A percentile compares a stretch with the other conserved stretches of the same genome.
phyloP scores from a whole-genome alignment of 1,140 invertebrate genomes.

The Drosophila lacteicornis region DNA sequence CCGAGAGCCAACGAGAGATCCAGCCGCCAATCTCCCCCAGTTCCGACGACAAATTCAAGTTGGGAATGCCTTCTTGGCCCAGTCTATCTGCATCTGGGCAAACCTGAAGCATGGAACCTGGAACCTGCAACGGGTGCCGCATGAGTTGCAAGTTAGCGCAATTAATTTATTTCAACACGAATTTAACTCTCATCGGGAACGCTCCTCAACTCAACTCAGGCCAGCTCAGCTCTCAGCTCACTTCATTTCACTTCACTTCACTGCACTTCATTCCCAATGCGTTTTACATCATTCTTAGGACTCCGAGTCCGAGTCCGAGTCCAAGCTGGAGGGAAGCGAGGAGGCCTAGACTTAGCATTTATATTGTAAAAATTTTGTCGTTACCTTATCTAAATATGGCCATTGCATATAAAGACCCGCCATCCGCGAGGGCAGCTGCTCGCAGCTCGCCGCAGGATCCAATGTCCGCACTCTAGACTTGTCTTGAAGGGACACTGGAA shows the following conservation, averaged over 20 bases:
- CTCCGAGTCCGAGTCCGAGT: too few species aligned
- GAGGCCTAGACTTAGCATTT: slow-evolving; percentile 44
- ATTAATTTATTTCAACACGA: slow-evolving; percentile 84
- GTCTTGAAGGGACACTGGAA: neutral
- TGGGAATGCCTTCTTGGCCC: slow-evolving; percentile 67
- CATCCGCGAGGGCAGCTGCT: slow-evolving; percentile 61
- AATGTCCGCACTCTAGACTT: slow-evolving; percentile 7
- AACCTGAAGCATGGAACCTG: neutral
- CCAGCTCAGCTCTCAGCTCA: slow-evolving; percentile 4
- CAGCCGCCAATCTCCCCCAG: slow-evolving; percentile 43
- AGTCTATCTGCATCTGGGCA: slow-evolving; percentile 37
- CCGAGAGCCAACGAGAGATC: slow-evolving; percentile 9
- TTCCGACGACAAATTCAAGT: slow-evolving; percentile 76
- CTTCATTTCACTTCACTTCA: slow-evolving; percentile 28
- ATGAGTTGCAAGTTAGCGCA: slow-evolving; percentile 83
- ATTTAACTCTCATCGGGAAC: slow-evolving; percentile 78
- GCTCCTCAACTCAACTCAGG: slow-evolving; percentile 45
- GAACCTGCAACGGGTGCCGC: slow-evolving; percentile 56
- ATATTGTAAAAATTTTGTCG: slow-evolving; percentile 81
- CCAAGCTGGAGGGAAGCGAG: neutral
- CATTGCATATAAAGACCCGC: slow-evolving; percentile 79
- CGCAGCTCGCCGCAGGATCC: slow-evolving; percentile 56
- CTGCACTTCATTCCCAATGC: slow-evolving; percentile 46
- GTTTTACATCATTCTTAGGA: slow-evolving; percentile 74
- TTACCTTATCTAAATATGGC: slow-evolving; percentile 82